A percentile compares a stretch with the other conserved stretches of the same genome.
These are phyloP conservation scores for Tiliqua scincoides DNA, from an alignment of 2,113 vertebrate species.

Conservation along the genomic window DNA sequence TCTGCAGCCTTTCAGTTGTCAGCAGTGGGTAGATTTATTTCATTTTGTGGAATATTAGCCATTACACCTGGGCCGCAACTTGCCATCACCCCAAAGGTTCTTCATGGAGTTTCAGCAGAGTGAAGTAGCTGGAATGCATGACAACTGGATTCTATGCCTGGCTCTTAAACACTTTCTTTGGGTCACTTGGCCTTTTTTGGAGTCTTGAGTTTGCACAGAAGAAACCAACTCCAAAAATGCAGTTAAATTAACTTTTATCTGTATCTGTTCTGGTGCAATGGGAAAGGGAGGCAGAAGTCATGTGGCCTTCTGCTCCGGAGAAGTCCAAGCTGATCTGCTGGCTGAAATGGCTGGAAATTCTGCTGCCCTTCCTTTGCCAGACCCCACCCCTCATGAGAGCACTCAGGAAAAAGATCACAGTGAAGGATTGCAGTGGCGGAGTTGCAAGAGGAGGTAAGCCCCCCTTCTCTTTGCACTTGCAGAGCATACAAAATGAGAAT, in stretches of 20 bases:
- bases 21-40: slow-evolving; percentile 68
- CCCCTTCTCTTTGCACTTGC: too few species aligned
- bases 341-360: too few species aligned
- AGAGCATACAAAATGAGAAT: too few species aligned
- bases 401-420: too few species aligned
- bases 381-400: too few species aligned
- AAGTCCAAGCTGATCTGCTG: too few species aligned
- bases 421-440: too few species aligned
- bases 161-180: slow-evolving; percentile 56
- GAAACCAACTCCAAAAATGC: too few species aligned
- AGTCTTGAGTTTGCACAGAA: background rate
- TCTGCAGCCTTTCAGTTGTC: slow-evolving; percentile 56
- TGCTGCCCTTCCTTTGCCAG: too few species aligned
- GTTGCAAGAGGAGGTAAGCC: too few species aligned
- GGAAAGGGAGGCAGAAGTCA: background rate
- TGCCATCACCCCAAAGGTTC: slow-evolving; percentile 59
- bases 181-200: slow-evolving; percentile 60
- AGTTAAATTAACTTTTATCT: background rate
- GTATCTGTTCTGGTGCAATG: too few species aligned
- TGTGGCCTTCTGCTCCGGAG: too few species aligned
- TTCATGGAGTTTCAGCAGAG: slow-evolving; percentile 46
- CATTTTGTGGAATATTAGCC: slow-evolving; percentile 69
- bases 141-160: slow-evolving; percentile 55
- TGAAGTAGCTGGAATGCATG: slow-evolving; percentile 2
- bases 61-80: slow-evolving; percentile 62